These are phyloP conservation scores for Grus americana DNA, from an alignment of 2,113 vertebrate genomes.

Conservation along the genomic window DNA sequence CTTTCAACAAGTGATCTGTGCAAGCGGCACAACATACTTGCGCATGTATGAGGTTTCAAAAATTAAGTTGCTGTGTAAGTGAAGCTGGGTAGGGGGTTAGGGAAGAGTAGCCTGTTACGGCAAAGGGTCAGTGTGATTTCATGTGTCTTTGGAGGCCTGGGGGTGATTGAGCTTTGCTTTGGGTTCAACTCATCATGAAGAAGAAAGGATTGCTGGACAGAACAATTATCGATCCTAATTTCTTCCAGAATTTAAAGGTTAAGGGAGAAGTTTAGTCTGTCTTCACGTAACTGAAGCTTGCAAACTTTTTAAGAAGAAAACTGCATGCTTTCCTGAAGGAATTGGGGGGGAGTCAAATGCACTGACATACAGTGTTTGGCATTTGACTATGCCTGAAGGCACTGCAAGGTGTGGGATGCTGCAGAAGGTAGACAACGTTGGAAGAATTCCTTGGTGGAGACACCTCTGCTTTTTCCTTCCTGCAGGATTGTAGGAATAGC, in stretches of 20 bases:
- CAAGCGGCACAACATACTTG: not conserved
- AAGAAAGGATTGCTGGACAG: not conserved
- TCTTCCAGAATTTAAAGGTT: not conserved
- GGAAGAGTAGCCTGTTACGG: not conserved
- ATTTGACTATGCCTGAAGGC: not conserved
- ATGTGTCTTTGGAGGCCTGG: not conserved
- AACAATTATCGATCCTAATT: not conserved
- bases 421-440: not conserved
- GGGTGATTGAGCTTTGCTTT: not conserved
- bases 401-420: not conserved
- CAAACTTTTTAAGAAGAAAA: not conserved
- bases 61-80: not conserved
- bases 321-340: not conserved
- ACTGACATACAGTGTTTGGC: not conserved
- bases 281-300: not conserved
- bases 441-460: not conserved
- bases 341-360: not conserved
- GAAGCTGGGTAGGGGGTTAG: not conserved
- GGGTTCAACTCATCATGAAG: not conserved
- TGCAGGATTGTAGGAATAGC: not conserved
- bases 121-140: not conserved
- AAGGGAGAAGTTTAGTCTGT: not conserved
- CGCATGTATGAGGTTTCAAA: not conserved
- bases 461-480: not conserved
- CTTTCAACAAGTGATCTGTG: not conserved